These are phyloP conservation scores for Lycia hirtaria DNA, from an alignment of 2,888 invertebrate species.

Conservation along the genomic window DNA sequence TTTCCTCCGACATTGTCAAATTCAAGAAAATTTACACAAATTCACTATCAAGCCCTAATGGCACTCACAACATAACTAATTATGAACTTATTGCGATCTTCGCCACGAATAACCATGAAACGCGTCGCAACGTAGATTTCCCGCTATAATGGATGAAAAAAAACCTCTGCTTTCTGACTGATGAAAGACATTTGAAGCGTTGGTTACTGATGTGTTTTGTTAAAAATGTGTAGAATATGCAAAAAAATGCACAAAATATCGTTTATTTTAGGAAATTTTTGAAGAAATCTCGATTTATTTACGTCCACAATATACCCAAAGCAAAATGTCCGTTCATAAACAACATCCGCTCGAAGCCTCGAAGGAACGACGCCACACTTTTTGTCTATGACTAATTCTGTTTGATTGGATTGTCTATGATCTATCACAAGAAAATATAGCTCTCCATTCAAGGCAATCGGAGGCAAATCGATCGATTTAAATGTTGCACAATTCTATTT, in stretches of 20 bases:
- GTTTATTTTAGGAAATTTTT: neutral
- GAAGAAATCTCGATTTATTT: slow-evolving; percentile 52
- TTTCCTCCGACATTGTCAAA: slow-evolving; percentile 83
- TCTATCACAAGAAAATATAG: too few relatives aligned
- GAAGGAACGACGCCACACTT: slow-evolving; percentile 68
- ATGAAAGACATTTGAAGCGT: slow-evolving; percentile 48
- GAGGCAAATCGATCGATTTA: neutral
- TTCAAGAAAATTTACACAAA: slow-evolving; percentile 64
- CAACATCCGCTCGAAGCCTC: slow-evolving; percentile 68
- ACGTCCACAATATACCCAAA: slow-evolving; percentile 66
- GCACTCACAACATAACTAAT: slow-evolving; percentile 73
- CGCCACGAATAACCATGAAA: slow-evolving; percentile 68
- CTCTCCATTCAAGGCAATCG: too few relatives aligned
- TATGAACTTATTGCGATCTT: slow-evolving; percentile 64
- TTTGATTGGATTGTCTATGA: slow-evolving; percentile 1
- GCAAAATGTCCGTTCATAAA: slow-evolving; percentile 80
- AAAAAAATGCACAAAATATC: neutral
- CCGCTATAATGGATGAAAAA: slow-evolving; percentile 74
- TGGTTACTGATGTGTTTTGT: slow-evolving; percentile 20
- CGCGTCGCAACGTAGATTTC: slow-evolving; percentile 82
- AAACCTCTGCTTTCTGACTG: slow-evolving; percentile 54
- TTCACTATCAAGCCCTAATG: slow-evolving; percentile 70
- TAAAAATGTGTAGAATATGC: neutral
- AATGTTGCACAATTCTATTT: too few relatives aligned
- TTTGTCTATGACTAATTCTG: slow-evolving; percentile 54